These are phyloP conservation scores for Cinclus mexicanus DNA, from an alignment of 2,113 vertebrate species.

Conservation along the genomic window DNA sequence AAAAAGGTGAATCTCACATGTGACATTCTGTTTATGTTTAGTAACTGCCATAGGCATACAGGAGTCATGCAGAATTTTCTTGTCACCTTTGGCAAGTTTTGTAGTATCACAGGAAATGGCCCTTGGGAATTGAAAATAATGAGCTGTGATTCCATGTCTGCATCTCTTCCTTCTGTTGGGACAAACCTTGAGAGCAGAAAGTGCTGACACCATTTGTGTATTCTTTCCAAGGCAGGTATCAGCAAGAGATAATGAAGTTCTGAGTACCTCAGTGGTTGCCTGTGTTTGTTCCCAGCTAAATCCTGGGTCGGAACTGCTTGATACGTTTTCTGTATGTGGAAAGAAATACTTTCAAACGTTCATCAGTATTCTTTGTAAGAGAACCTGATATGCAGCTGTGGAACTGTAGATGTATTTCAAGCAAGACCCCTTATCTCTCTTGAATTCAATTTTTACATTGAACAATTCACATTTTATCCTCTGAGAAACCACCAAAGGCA, in stretches of 20 bases:
- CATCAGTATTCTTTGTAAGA: background rate
- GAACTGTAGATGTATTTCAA: background rate
- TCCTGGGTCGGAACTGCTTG: background rate
- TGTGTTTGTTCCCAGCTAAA: background rate
- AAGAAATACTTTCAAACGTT: background rate
- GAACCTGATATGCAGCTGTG: accelerated
- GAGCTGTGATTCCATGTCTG: background rate
- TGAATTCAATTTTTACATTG: background rate
- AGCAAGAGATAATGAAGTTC: background rate
- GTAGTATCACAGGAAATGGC: background rate
- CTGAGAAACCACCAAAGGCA: background rate
- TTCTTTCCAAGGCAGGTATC: background rate
- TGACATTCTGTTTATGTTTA: background rate
- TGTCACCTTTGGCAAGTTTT: background rate
- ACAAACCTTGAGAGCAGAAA: background rate
- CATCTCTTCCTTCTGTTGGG: background rate
- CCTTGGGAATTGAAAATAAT: background rate
- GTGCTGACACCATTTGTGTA: background rate
- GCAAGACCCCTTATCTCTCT: background rate
- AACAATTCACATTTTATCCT: background rate
- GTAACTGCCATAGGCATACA: background rate
- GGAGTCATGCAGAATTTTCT: background rate
- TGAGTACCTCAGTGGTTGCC: background rate
- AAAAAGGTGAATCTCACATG: background rate
- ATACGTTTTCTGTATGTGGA: background rate